Conservation (phyloP, 2,113 vertebrate genomes). For the Nestor notabilis region DNA sequence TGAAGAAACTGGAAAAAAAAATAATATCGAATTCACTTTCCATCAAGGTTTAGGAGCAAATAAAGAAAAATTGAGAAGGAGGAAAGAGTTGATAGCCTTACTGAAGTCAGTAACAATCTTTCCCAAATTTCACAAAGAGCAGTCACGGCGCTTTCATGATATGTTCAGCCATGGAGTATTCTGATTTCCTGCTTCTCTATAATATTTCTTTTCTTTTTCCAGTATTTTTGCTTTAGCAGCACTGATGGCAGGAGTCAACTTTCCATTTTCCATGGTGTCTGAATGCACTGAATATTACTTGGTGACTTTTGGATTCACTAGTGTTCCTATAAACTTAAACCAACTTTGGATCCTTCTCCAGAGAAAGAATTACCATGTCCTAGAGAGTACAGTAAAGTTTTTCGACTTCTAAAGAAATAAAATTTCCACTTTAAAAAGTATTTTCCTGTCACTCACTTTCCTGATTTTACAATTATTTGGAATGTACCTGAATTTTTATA, state of each 20-base stretch:
- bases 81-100: background rate
- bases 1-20: background rate
- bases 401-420: background rate
- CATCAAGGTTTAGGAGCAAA: background rate
- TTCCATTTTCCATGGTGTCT: background rate
- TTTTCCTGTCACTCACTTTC: background rate
- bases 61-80: background rate
- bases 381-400: fast-evolving
- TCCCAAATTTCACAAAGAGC: background rate
- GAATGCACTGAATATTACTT: background rate
- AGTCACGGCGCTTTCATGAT: background rate
- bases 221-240: background rate
- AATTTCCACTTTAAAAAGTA: background rate
- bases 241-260: background rate
- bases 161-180: background rate
- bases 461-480: background rate
- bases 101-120: background rate
- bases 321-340: background rate
- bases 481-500: background rate
- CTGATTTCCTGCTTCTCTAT: background rate
- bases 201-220: background rate
- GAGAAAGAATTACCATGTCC: background rate
- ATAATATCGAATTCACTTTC: background rate
- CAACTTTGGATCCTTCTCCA: background rate
- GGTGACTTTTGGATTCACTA: background rate